Conservation (phyloP, 2,888 invertebrate genomes). For the Sussaba pulchella region DNA sequence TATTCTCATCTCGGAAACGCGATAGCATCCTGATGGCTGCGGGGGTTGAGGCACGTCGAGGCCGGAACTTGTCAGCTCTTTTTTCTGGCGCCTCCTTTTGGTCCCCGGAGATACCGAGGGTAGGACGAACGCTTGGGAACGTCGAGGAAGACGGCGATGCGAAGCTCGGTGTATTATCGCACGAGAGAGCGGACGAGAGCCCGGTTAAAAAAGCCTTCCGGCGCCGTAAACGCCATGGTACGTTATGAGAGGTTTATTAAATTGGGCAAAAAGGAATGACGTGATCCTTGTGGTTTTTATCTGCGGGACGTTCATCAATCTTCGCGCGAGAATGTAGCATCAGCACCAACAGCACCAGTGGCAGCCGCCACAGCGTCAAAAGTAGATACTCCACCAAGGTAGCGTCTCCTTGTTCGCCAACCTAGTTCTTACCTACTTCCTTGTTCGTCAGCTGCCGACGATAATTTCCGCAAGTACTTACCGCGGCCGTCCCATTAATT, state of each 20-base stretch:
- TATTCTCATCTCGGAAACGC: slow-evolving; percentile 9
- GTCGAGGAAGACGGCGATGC: slow-evolving; percentile 10
- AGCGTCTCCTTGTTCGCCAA: slow-evolving; percentile 4
- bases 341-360: not conserved
- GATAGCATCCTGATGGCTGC: not conserved
- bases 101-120: slow-evolving; percentile 13
- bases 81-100: not conserved
- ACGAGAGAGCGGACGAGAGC: not conserved
- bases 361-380: not conserved
- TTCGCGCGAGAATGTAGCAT: too few species aligned
- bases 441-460: not conserved
- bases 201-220: slow-evolving; percentile 27
- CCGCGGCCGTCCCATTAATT: not conserved
- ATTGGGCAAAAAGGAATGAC: slow-evolving; percentile 43
- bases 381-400: slow-evolving; percentile 1
- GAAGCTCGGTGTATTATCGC: slow-evolving; percentile 39
- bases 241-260: slow-evolving; percentile 56
- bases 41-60: not conserved
- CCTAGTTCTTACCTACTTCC: not conserved
- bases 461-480: not conserved
- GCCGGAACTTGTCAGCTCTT: slow-evolving; percentile 3
- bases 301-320: slow-evolving; percentile 47
- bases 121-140: slow-evolving; percentile 33
- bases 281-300: slow-evolving; percentile 21
- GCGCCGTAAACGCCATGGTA: slow-evolving; percentile 22